Conservation (phyloP, 2,113 vertebrate genomes). For the Silurus glanis region DNA sequence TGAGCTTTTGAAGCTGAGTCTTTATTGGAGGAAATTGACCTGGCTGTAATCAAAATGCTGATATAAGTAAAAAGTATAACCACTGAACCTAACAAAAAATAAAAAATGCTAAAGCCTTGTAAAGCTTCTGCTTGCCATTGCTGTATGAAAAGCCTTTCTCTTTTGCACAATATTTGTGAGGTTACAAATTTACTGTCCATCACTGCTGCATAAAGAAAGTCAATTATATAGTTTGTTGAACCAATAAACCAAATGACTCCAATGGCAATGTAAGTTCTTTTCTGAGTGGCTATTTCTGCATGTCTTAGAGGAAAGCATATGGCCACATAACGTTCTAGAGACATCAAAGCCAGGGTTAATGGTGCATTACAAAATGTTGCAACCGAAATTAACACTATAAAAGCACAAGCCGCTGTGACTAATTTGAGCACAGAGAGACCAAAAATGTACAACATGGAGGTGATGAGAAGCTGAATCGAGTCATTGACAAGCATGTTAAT, state of each 20-base stretch:
- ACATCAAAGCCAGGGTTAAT: conserved; percentile 55
- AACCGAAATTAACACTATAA: conserved; percentile 6
- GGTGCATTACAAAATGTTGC: conserved; percentile 41
- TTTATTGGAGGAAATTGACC: conserved; percentile 44
- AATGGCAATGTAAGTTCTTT: conserved; percentile 41
- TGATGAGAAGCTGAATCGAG: conserved; percentile 31
- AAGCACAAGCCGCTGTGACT: not conserved
- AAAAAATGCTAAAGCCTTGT: conserved; percentile 15
- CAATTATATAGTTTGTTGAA: conserved; percentile 22
- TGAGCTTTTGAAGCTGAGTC: conserved; percentile 34
- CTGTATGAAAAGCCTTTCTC: conserved; percentile 15
- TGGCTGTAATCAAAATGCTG: conserved; percentile 42
- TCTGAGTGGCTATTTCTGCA: conserved; percentile 40
- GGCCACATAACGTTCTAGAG: conserved; percentile 54
- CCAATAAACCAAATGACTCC: conserved; percentile 41
- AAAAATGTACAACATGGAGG: conserved; percentile 14
- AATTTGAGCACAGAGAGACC: not conserved
- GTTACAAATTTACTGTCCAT: not conserved
- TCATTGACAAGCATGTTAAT: conserved; percentile 53
- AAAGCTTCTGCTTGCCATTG: conserved; percentile 33
- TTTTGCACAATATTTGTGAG: not conserved
- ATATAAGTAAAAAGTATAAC: conserved; percentile 46
- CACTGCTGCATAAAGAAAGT: conserved; percentile 26
- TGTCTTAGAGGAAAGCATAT: conserved; percentile 51
- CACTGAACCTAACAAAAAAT: conserved; percentile 23